phyloP scores from a whole-genome alignment of 2,797 vertebrate species.

The Gymnothorax reevesii region DNA sequence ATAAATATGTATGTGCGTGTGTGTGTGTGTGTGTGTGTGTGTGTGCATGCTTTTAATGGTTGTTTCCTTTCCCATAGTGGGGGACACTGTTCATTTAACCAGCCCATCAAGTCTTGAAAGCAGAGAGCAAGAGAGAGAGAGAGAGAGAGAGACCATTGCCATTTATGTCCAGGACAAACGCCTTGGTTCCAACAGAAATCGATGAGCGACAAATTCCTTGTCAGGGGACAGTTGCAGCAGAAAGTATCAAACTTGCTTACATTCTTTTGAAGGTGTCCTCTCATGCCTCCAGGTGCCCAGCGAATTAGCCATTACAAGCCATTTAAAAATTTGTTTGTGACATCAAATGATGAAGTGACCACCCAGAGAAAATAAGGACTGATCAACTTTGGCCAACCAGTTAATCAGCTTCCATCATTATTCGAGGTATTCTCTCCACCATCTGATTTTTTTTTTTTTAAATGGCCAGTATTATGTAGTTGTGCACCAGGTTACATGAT shows the following conservation, averaged over 20 bases:
- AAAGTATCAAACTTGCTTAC: background rate
- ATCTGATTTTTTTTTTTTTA: too few species aligned
- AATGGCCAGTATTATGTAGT: too few species aligned
- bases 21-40: background rate
- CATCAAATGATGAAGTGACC: too few species aligned
- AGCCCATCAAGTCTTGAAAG: constrained; percentile 50
- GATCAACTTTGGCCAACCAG: too few species aligned
- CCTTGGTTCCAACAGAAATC: background rate
- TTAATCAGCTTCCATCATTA: too few species aligned
- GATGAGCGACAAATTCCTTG: background rate
- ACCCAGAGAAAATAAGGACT: too few species aligned
- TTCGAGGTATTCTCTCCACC: too few species aligned
- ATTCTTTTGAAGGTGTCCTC: too few species aligned
- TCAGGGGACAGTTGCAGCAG: background rate
- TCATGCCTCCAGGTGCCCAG: too few species aligned
- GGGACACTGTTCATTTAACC: constrained; percentile 66
- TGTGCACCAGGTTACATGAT: too few species aligned
- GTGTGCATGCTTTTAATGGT: background rate
- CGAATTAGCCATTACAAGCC: too few species aligned
- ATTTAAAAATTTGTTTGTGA: too few species aligned
- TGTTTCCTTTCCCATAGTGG: constrained; percentile 48
- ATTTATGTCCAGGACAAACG: background rate
- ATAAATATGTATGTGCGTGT: background rate
- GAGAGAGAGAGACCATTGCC: constrained; percentile 45
- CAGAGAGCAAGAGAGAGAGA: constrained; percentile 35